These are phyloP conservation scores for Butorides virescens DNA, from an alignment of 2,113 vertebrate species.

Conservation along the genomic window DNA sequence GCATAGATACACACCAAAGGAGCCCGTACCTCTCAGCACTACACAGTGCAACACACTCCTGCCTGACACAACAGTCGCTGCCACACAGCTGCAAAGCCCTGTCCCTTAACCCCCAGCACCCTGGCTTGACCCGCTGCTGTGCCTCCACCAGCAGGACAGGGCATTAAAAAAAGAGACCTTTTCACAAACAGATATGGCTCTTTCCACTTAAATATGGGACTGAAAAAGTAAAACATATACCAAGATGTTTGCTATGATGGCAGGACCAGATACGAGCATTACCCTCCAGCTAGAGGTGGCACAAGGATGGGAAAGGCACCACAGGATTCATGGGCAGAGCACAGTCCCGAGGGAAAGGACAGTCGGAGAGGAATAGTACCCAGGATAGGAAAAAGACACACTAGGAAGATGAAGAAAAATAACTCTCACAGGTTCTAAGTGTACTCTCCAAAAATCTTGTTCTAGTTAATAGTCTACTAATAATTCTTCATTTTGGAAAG, in stretches of 20 bases:
- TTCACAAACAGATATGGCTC: neutral
- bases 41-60: neutral
- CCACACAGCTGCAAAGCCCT: neutral
- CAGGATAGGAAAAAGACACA: rapidly evolving
- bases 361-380: rapidly evolving
- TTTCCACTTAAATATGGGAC: neutral
- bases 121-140: neutral
- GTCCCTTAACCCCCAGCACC: neutral
- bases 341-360: neutral
- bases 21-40: neutral
- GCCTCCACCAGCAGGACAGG: neutral
- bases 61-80: neutral
- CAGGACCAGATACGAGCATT: rapidly evolving
- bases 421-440: neutral
- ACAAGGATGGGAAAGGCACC: neutral
- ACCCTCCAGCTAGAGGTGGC: neutral
- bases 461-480: neutral
- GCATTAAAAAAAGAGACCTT: neutral
- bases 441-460: neutral
- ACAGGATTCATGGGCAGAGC: neutral
- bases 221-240: neutral
- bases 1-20: neutral
- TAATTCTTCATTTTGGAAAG: neutral
- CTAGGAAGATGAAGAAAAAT: neutral
- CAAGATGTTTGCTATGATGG: neutral